Conservation (phyloP, 92 coral and sea anemone species). For the Zoanthus solanderi region DNA sequence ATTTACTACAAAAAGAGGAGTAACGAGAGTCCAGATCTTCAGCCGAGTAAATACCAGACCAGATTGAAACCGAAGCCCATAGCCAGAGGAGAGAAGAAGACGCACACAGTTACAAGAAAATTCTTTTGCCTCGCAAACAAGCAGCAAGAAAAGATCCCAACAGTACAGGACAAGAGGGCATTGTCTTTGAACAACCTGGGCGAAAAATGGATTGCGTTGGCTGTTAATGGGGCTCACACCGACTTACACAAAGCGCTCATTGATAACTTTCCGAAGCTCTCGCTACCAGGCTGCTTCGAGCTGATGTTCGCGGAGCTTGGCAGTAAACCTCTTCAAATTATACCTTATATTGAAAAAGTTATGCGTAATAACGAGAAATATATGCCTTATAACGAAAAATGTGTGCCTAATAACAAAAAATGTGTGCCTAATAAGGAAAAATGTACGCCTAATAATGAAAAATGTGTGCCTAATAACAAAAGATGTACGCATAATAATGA, state of each 20-base stretch:
- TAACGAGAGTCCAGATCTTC: no score
- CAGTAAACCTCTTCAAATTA: neutral
- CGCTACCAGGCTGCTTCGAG: constrained; percentile 22
- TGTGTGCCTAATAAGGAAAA: no score
- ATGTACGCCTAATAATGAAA: no score
- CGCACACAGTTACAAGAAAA: constrained; percentile 35
- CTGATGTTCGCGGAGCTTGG: constrained; percentile 35
- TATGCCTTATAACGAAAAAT: no score
- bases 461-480: no score
- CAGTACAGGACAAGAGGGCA: constrained; percentile 26
- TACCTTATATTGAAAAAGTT: no score
- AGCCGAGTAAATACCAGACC: no score
- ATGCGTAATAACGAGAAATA: no score
- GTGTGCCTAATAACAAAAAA: no score
- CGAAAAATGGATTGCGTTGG: constrained; percentile 17
- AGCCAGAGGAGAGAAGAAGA: constrained; percentile 21
- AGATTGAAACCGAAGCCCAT: neutral
- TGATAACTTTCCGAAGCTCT: constrained; percentile 35
- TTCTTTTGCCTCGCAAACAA: constrained; percentile 18
- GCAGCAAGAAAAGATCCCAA: neutral
- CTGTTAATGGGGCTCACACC: constrained; percentile 24
- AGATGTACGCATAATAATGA: no score
- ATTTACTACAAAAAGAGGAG: no score
- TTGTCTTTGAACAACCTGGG: constrained; percentile 14
- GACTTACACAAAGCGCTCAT: constrained; percentile 24